Conservation (phyloP, 2,113 vertebrate species). For the Mesocricetus auratus region DNA sequence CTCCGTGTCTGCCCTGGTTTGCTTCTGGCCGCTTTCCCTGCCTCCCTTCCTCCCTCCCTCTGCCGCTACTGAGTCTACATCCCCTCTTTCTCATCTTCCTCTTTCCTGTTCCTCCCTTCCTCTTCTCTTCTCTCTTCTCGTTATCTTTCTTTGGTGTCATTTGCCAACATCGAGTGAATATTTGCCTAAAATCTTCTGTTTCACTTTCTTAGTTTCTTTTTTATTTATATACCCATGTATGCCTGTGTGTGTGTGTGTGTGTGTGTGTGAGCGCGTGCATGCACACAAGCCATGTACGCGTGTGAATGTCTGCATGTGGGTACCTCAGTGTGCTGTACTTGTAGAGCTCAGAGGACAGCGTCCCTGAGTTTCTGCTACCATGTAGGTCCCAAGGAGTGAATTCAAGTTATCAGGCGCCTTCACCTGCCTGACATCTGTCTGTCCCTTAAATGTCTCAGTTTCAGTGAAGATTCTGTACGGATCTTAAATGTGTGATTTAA, state of each 20-base stretch:
- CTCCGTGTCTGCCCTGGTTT: neutral
- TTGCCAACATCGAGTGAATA: neutral
- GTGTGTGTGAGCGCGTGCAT: too few species aligned
- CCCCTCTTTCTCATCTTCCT: neutral
- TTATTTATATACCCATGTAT: neutral
- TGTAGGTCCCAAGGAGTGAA: neutral
- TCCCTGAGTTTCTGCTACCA: neutral
- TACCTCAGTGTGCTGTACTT: neutral
- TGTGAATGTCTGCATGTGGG: too few species aligned
- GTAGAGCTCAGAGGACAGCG: neutral
- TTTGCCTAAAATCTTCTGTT: neutral
- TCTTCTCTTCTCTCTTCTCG: neutral
- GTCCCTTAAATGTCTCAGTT: neutral
- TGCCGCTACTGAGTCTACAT: accelerated
- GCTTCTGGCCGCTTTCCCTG: neutral
- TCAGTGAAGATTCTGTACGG: neutral
- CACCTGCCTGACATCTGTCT: neutral
- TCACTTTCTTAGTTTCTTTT: neutral
- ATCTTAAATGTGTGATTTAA: neutral
- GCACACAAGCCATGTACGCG: too few species aligned
- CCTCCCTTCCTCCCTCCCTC: accelerated
- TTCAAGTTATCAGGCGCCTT: too few species aligned
- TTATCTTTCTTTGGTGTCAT: neutral
- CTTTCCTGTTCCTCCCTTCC: too few species aligned
- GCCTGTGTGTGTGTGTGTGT: neutral